These are phyloP conservation scores for Tiliqua scincoides DNA, from an alignment of 2,113 vertebrate genomes.

Conservation along the genomic window DNA sequence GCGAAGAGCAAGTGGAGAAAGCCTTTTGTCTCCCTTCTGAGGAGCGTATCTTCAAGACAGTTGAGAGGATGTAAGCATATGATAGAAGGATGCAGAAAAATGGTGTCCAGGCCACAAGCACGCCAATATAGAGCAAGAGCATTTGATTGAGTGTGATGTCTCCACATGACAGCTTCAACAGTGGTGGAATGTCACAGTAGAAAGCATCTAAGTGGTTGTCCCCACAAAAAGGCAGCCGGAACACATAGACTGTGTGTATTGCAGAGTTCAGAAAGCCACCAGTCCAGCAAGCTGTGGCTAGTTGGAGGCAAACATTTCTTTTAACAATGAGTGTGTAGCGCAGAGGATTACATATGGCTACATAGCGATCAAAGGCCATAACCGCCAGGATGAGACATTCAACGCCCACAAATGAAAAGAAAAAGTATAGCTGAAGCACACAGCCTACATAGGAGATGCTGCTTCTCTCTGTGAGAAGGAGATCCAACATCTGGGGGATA, in stretches of 20 bases:
- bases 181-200: constrained; percentile 65
- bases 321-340: constrained; percentile 22
- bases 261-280: constrained; percentile 36
- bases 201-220: constrained; percentile 54
- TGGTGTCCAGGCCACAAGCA: constrained; percentile 44
- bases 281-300: constrained; percentile 38
- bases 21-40: constrained; percentile 51
- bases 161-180: constrained; percentile 64
- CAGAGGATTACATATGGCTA: constrained; percentile 55
- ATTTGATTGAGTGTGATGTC: constrained; percentile 44
- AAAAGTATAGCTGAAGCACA: constrained; percentile 58
- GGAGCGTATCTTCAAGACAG: constrained; percentile 52
- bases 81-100: constrained; percentile 49
- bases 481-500: constrained; percentile 52
- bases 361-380: constrained; percentile 65
- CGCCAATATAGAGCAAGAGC: constrained; percentile 37
- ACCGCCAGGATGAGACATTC: constrained; percentile 62
- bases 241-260: constrained; percentile 35
- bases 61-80: constrained; percentile 44
- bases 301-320: background rate
- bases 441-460: constrained; percentile 54
- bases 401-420: constrained; percentile 55
- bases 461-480: constrained; percentile 41
- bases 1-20: constrained; percentile 64
- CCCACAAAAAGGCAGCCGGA: constrained; percentile 57